Evolutionary conservation across 2,888 invertebrate species (phyloP).

Genomic region (Ditylenchus weischeri): DNA sequence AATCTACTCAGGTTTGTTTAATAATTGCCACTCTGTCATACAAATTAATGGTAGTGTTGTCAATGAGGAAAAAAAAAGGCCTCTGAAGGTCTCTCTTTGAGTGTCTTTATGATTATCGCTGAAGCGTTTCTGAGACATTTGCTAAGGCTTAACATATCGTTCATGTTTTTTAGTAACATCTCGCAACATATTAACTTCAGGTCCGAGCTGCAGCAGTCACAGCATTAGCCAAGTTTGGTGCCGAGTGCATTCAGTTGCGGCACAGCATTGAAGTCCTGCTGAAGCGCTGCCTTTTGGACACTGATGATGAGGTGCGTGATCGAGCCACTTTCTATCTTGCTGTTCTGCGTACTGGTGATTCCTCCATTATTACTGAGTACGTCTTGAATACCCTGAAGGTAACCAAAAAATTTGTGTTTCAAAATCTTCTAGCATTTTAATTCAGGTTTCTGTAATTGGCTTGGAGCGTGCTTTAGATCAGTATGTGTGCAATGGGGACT

Average conservation of each 20-base stretch:
- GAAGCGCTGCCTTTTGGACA: conserved; percentile 85
- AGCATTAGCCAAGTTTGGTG: conserved; percentile 94
- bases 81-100: conserved; percentile 16
- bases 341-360: conserved; percentile 70
- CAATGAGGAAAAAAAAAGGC: conserved; percentile 30
- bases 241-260: conserved; percentile 81
- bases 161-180: conserved; percentile 61
- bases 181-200: conserved; percentile 22
- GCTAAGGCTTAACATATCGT: background rate
- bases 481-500: conserved; percentile 63
- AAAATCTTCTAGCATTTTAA: background rate
- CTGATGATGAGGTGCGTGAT: conserved; percentile 94
- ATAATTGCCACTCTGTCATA: background rate
- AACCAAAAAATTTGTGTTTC: background rate
- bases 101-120: conserved; percentile 16
- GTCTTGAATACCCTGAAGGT: conserved; percentile 61
- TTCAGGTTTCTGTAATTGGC: conserved; percentile 71
- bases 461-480: conserved; percentile 82
- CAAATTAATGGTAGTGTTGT: background rate
- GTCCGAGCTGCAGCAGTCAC: conserved; percentile 79
- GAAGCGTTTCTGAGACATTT: conserved; percentile 4
- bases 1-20: conserved; percentile 81
- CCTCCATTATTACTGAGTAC: conserved; percentile 71
- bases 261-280: conserved; percentile 77
- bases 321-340: conserved; percentile 91